Conservation (phyloP, 2,888 invertebrate genomes). For the Chironomus riparius region DNA sequence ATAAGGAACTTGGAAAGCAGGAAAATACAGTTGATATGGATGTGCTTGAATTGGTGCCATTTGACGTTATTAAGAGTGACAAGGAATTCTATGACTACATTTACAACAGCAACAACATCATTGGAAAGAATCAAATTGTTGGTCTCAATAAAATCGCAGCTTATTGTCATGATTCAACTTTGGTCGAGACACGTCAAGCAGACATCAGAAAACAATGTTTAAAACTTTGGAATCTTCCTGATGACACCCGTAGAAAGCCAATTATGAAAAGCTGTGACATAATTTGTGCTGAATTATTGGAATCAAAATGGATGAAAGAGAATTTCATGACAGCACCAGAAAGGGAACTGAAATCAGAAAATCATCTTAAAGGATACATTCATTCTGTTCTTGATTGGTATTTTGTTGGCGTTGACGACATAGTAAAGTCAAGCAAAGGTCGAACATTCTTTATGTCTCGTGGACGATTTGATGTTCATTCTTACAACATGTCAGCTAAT, state of each 20-base stretch:
- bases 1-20: slow-evolving; percentile 51
- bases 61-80: slow-evolving; percentile 58
- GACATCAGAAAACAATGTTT: slow-evolving; percentile 63
- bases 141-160: slow-evolving; percentile 74
- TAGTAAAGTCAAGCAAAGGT: slow-evolving; percentile 37
- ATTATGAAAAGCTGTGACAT: slow-evolving; percentile 36
- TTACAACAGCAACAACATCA: slow-evolving; percentile 62
- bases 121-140: slow-evolving; percentile 64
- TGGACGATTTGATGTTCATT: slow-evolving; percentile 43
- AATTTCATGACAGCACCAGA: slow-evolving; percentile 34
- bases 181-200: slow-evolving; percentile 63
- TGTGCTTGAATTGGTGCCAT: slow-evolving; percentile 63
- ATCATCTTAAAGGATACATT: slow-evolving; percentile 31
- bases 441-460: slow-evolving; percentile 39
- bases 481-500: slow-evolving; percentile 48
- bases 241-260: slow-evolving; percentile 48
- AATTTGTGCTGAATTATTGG: slow-evolving; percentile 35
- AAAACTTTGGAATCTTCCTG: slow-evolving; percentile 60
- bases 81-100: slow-evolving; percentile 68
- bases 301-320: slow-evolving; percentile 34
- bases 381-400: slow-evolving; percentile 55
- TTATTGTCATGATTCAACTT: slow-evolving; percentile 60
- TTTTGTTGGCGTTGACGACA: slow-evolving; percentile 45
- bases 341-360: slow-evolving; percentile 30
- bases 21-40: slow-evolving; percentile 43